A percentile compares a stretch with the other conserved stretches of the same genome.
Conservation (phyloP, 2,113 vertebrate genomes). For the Turnix velox region DNA sequence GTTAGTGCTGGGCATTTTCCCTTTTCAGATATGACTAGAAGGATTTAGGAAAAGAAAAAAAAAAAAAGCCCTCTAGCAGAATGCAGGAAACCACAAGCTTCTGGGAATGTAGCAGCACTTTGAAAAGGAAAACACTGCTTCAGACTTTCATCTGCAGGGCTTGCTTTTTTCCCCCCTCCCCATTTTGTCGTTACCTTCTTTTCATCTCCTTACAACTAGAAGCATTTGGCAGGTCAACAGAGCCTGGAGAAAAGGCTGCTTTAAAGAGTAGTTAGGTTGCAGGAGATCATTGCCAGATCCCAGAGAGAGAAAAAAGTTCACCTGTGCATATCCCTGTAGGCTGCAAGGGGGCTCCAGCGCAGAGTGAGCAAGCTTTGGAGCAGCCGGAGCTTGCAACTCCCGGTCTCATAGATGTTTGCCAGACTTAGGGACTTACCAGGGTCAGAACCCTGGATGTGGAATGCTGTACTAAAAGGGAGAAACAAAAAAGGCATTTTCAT, state of each 20-base stretch:
- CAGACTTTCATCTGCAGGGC: slow-evolving; percentile 71
- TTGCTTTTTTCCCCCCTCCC: neutral
- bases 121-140: slow-evolving; percentile 73
- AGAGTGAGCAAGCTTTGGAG: neutral
- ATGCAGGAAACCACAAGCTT: slow-evolving; percentile 76
- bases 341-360: neutral
- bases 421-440: neutral
- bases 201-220: slow-evolving; percentile 55
- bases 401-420: neutral
- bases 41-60: slow-evolving; percentile 50
- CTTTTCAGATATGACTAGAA: slow-evolving; percentile 78
- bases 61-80: slow-evolving; percentile 56
- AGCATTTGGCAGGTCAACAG: slow-evolving; percentile 21
- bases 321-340: neutral
- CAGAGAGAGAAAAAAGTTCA: neutral
- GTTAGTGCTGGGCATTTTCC: slow-evolving; percentile 80
- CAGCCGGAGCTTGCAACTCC: neutral
- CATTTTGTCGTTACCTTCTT: slow-evolving; percentile 53
- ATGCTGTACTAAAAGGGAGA: accelerated
- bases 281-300: neutral
- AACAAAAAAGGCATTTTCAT: neutral
- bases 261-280: slow-evolving; percentile 3
- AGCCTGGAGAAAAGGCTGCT: slow-evolving; percentile 5
- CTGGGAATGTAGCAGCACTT: slow-evolving; percentile 70
- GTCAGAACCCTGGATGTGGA: neutral